These are phyloP conservation scores for Petrocephalus sullivani DNA, from an alignment of 2,797 vertebrate genomes.

Conservation along the genomic window DNA sequence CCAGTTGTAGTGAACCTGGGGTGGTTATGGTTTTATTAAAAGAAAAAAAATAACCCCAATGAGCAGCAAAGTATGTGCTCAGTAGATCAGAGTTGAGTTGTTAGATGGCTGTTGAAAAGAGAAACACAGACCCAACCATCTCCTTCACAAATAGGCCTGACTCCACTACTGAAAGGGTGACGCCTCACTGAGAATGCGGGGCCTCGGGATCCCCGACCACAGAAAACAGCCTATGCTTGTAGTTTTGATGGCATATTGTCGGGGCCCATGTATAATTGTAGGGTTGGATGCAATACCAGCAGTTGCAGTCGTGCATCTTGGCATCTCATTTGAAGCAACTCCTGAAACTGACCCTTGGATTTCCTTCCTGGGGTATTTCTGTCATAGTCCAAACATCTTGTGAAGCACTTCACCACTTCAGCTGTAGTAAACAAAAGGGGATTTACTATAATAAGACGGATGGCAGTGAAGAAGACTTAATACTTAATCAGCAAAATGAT, in stretches of 20 bases:
- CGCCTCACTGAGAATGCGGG: background rate
- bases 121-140: background rate
- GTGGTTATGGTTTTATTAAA: background rate
- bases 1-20: background rate
- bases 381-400: background rate
- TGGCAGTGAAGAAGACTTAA: background rate
- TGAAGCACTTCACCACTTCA: background rate
- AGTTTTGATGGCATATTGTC: background rate
- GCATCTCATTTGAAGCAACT: background rate
- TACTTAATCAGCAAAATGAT: background rate
- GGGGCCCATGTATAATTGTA: background rate
- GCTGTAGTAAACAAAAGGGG: background rate
- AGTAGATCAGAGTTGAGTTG: conserved; percentile 11
- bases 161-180: background rate
- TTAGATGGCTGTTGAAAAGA: background rate
- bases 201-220: background rate
- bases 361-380: background rate
- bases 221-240: background rate
- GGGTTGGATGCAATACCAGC: background rate
- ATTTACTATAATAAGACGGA: background rate
- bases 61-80: background rate
- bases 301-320: background rate
- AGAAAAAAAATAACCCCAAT: conserved; percentile 4
- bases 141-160: background rate
- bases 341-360: background rate